Evolutionary conservation across 2,888 invertebrate species (phyloP), one percentile per base, ranked within the genome.

Genomic region (Megalurothrips usitatus): DNA sequence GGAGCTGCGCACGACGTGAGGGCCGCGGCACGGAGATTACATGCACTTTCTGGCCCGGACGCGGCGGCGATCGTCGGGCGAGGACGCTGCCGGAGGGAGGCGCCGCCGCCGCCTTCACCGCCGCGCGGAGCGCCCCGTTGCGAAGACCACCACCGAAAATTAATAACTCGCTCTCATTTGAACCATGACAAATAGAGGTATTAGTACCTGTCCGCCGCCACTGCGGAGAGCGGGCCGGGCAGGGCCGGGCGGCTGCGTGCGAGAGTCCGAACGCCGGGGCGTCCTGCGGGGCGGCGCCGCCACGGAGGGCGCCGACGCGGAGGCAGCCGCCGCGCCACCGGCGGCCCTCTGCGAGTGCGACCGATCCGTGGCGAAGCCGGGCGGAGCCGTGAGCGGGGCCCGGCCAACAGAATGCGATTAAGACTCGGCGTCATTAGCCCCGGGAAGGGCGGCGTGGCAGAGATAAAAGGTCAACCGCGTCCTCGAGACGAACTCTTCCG

Each of bases 131-230:
- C 68, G 8, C 1, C 68, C 68, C 68, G 68, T 75, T 26, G 68
- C 68, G 68, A 26, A 26, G 23, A n/a, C 68, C 68, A 11, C 58
- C 58, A 19, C n/a, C 58, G 58, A 75, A 75, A 58, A 75, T 75
- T 75, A 75, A 75, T 75, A 75, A 26, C 68, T 26, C 68, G 68
- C 68, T 75, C 68, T 75, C 68, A 75, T 75, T 75, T 75, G 68
- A 75, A 75, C 68, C 68, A 75, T 75, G 68, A 75, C 68, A 75
- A 75, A 75, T 75, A 75, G 68, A 75, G 26, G 68, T 26, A 75
- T 75, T 75, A 75, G 68, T 75, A 75, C 26, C 68, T 26, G 68
- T 75, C 68, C 23, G 68, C 26, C 23, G 11, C 14, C 14, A 43
- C 34, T 43, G 34, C 34, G 34, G 34, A 43, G 34, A 43, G 34